Evolutionary conservation across 2,797 vertebrate species (phyloP).

Genomic region (Sebastes paucispinis): DNA sequence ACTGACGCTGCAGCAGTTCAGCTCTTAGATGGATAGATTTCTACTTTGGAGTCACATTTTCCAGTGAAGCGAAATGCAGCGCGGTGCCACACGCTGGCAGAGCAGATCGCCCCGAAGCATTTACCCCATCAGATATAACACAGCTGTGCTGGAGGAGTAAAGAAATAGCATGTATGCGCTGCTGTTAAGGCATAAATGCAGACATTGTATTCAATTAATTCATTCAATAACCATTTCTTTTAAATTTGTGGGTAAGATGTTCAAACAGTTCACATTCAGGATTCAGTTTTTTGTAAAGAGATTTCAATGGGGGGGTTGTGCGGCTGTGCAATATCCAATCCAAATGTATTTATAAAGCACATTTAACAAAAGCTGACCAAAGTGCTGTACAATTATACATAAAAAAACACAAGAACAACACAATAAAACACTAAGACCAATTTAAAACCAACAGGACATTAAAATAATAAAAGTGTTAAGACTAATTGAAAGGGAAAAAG

Average conservation of each 20-base stretch:
- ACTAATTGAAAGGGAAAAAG: too few relatives aligned
- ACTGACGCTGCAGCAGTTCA: slow-evolving; percentile 19
- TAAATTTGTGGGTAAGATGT: background rate
- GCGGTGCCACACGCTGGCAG: slow-evolving; percentile 37
- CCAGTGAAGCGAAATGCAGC: slow-evolving; percentile 61
- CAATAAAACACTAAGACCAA: too few relatives aligned
- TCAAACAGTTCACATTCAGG: background rate
- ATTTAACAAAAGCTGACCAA: too few relatives aligned
- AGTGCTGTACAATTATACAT: too few relatives aligned
- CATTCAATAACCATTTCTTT: background rate
- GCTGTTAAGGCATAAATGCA: background rate
- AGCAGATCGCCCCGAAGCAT: slow-evolving; percentile 38
- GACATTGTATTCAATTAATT: background rate
- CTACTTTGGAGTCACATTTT: slow-evolving; percentile 63
- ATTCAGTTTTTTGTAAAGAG: background rate
- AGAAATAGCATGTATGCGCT: background rate
- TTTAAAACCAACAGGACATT: too few relatives aligned
- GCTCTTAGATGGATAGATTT: slow-evolving; percentile 37
- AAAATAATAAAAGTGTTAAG: too few relatives aligned
- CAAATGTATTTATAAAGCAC: too few relatives aligned
- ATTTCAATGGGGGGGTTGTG: background rate
- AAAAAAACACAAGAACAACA: too few relatives aligned
- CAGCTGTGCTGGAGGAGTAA: slow-evolving; percentile 1
- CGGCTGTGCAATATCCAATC: too few relatives aligned
- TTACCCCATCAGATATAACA: slow-evolving; percentile 41